These are phyloP conservation scores for Pachycephala philippinensis DNA, from an alignment of 2,113 vertebrate genomes.

Conservation along the genomic window DNA sequence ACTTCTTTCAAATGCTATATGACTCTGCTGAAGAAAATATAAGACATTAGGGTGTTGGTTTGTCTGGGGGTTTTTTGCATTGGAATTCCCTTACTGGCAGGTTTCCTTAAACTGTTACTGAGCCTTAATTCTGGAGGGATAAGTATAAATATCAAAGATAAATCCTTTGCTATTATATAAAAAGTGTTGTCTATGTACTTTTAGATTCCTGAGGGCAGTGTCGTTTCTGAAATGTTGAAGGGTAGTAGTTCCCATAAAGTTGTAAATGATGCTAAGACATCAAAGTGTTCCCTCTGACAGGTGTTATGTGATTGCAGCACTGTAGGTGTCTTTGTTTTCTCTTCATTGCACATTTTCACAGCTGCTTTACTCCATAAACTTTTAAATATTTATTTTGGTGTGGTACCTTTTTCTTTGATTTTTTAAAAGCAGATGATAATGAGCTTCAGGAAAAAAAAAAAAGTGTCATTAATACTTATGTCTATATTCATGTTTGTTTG, in stretches of 20 bases:
- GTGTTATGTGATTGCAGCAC: neutral
- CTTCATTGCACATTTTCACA: slow-evolving; percentile 49
- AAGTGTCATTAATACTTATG: slow-evolving; percentile 46
- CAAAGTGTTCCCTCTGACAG: neutral
- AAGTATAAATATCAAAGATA: neutral
- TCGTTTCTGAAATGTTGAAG: slow-evolving; percentile 8
- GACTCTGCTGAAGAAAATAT: neutral
- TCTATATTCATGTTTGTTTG: slow-evolving; percentile 77
- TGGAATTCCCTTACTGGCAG: neutral
- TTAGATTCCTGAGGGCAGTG: neutral
- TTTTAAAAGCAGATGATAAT: neutral
- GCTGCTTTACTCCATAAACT: slow-evolving; percentile 50
- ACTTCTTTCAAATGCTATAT: neutral
- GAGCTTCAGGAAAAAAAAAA: neutral
- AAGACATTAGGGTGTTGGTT: neutral
- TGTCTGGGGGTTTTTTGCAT: neutral
- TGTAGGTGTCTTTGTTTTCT: slow-evolving; percentile 39
- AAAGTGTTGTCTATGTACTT: neutral
- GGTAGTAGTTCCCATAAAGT: neutral
- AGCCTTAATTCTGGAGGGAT: neutral
- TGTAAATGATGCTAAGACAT: neutral
- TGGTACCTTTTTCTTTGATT: slow-evolving; percentile 22
- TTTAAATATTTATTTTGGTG: slow-evolving; percentile 17
- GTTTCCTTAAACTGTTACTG: neutral
- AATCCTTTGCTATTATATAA: neutral